Evolutionary conservation across 2,113 vertebrate species (phyloP).

Genomic region (Physeter macrocephalus): DNA sequence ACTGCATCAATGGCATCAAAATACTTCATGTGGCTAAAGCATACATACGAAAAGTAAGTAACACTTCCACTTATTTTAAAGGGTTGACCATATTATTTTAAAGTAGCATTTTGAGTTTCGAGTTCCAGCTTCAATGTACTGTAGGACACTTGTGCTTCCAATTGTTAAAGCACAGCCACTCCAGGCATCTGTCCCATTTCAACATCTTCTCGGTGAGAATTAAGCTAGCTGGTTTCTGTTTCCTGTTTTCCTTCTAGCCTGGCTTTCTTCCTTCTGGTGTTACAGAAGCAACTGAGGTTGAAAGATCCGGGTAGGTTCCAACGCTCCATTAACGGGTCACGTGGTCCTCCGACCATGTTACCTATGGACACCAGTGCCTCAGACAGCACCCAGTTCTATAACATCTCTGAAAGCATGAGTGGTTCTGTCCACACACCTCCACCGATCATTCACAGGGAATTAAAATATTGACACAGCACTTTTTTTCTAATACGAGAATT

Average conservation of each 20-base stretch:
- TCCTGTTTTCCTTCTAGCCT: too few species aligned
- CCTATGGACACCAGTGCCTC: neutral
- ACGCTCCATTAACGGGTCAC: fast-evolving
- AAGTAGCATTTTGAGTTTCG: neutral
- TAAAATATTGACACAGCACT: neutral
- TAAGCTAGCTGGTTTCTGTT: neutral
- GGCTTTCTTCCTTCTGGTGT: neutral
- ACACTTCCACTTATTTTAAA: neutral
- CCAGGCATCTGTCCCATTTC: fast-evolving
- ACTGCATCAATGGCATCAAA: neutral
- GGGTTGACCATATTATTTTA: neutral
- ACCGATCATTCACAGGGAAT: neutral
- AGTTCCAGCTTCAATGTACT: fast-evolving
- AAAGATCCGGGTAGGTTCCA: neutral
- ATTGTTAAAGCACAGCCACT: neutral
- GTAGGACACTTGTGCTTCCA: neutral
- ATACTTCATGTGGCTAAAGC: neutral
- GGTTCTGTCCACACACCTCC: too few species aligned
- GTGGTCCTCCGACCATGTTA: neutral
- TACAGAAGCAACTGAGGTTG: neutral
- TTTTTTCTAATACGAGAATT: neutral
- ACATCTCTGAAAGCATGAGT: fast-evolving
- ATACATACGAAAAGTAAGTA: neutral
- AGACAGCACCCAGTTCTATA: neutral
- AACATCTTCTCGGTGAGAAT: neutral